A percentile compares a stretch with the other conserved stretches of the same genome.
Conservation (phyloP, 2,888 invertebrate species). For the Napeogenes sylphis region DNA sequence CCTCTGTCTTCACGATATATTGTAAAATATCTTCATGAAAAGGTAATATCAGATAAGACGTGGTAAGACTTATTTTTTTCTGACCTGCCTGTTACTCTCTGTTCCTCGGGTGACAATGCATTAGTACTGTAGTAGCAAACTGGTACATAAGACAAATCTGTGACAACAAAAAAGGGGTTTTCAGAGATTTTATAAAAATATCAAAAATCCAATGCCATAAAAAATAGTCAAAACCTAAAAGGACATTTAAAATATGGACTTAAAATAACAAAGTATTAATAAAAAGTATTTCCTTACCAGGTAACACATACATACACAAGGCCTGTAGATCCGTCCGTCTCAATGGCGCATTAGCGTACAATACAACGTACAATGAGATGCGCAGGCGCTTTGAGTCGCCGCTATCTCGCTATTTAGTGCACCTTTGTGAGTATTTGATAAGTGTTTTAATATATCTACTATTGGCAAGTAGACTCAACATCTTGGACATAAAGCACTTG, state of each 20-base stretch:
- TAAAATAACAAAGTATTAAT: neutral
- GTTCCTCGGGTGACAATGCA: too few species aligned
- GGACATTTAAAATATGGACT: too few species aligned
- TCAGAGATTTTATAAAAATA: too few species aligned
- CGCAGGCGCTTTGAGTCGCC: slow-evolving; percentile 32
- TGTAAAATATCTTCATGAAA: too few species aligned
- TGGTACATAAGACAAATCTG: too few species aligned
- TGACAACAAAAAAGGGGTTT: too few species aligned
- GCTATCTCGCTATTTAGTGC: slow-evolving; percentile 23
- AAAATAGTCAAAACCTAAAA: neutral
- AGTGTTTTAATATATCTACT: neutral
- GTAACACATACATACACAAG: slow-evolving; percentile 5
- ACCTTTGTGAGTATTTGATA: neutral
- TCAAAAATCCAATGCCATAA: too few species aligned
- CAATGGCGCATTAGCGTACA: slow-evolving; percentile 58
- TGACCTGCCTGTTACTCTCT: too few species aligned
- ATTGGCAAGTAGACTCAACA: neutral
- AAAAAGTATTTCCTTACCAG: neutral
- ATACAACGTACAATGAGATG: slow-evolving; percentile 53
- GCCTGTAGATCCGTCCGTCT: slow-evolving; percentile 34
- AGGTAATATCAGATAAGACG: too few species aligned
- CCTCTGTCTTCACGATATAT: too few species aligned
- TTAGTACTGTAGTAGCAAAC: too few species aligned
- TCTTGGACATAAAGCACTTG: neutral
- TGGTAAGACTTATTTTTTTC: too few species aligned